Evolutionary conservation across 1,140 invertebrate species (phyloP).

Genomic region (Piezodorus guildinii): DNA sequence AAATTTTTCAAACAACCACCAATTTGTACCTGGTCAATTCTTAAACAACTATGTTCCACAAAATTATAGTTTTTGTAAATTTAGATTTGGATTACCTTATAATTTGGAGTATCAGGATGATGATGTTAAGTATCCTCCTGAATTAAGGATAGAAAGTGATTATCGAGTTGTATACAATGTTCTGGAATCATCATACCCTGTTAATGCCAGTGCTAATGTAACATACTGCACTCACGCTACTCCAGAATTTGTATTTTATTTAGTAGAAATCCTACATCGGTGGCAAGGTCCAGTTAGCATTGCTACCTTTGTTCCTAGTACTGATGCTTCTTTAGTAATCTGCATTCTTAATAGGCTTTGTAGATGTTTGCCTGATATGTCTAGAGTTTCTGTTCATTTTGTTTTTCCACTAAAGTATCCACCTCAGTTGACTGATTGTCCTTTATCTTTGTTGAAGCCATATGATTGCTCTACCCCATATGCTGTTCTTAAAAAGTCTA

Average conservation of each 20-base stretch:
- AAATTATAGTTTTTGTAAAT: constrained; percentile 47
- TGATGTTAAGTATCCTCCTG: constrained; percentile 40
- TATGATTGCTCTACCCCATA: constrained; percentile 21
- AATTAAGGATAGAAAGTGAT: constrained; percentile 40
- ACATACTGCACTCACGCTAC: constrained; percentile 64
- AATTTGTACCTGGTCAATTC: constrained; percentile 28
- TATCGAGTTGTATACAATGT: constrained; percentile 56
- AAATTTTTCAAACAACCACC: constrained; percentile 12
- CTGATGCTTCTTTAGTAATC: constrained; percentile 49
- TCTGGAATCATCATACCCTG: constrained; percentile 35
- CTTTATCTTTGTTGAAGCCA: not conserved
- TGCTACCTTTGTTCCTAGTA: constrained; percentile 54
- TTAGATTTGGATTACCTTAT: constrained; percentile 47
- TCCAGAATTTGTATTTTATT: constrained; percentile 56
- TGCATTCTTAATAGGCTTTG: constrained; percentile 49
- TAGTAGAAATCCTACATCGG: constrained; percentile 51
- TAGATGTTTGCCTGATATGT: constrained; percentile 49
- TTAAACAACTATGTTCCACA: constrained; percentile 32
- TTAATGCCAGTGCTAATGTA: constrained; percentile 35
- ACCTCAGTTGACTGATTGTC: constrained; percentile 26
- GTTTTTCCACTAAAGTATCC: constrained; percentile 43
- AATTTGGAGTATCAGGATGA: constrained; percentile 39
- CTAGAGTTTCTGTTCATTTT: constrained; percentile 56
- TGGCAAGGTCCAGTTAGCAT: constrained; percentile 66
- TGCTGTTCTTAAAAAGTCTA: constrained; percentile 2